These are phyloP conservation scores for Thamnaconus septentrionalis DNA, from an alignment of 2,113 vertebrate genomes.

Conservation along the genomic window DNA sequence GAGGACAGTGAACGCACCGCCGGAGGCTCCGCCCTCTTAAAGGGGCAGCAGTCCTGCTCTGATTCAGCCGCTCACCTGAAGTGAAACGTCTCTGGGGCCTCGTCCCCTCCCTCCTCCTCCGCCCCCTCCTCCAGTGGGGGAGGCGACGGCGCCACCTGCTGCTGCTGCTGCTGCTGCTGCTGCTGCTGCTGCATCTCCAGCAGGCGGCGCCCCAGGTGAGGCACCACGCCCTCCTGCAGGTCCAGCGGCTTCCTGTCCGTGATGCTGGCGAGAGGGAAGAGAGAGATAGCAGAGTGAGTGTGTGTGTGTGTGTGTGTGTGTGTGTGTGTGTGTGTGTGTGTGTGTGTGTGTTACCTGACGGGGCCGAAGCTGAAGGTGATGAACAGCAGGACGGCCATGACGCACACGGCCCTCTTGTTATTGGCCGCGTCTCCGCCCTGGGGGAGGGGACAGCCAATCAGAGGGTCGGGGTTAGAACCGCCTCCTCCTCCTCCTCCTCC, in stretches of 20 bases:
- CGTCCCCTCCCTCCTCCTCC: conserved; percentile 61
- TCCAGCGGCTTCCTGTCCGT: conserved; percentile 74
- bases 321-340: neutral
- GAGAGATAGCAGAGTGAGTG: neutral
- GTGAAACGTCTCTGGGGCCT: conserved; percentile 42
- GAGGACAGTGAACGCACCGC: neutral
- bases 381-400: conserved; percentile 87
- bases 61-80: conserved; percentile 57
- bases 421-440: conserved; percentile 75
- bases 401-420: conserved; percentile 84
- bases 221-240: conserved; percentile 50
- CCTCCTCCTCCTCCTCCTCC: no score
- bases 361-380: conserved; percentile 90
- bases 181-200: conserved; percentile 68
- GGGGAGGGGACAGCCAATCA: neutral
- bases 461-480: no score
- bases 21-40: neutral
- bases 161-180: conserved; percentile 2
- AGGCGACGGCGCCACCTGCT: neutral
- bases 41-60: neutral
- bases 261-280: conserved; percentile 69
- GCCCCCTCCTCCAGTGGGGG: conserved; percentile 46
- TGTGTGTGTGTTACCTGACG: conserved; percentile 74
- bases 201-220: conserved; percentile 73
- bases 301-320: no score